Evolutionary conservation across 1,140 invertebrate genomes (phyloP).

Genomic region (Ips nitidus): DNA sequence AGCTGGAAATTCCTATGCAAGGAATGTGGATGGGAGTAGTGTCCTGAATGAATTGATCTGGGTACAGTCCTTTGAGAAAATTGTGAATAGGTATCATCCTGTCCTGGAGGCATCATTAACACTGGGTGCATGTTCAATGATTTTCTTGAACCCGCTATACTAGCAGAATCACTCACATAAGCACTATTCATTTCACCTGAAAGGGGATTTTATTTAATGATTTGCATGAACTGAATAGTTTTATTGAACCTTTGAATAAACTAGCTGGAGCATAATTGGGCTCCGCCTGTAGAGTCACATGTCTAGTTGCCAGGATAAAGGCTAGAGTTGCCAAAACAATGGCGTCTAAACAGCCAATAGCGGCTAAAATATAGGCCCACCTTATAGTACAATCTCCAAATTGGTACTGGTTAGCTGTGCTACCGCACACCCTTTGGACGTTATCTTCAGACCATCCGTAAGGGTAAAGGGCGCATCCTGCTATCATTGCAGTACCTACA

Average conservation of each 20-base stretch:
- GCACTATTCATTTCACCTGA: conserved; percentile 85
- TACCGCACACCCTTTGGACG: conserved; percentile 84
- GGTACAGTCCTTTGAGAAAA: conserved; percentile 68
- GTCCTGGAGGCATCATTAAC: conserved; percentile 70
- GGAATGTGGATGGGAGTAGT: conserved; percentile 49
- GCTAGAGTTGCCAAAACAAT: conserved; percentile 86
- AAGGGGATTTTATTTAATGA: conserved; percentile 33
- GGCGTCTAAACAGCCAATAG: conserved; percentile 90
- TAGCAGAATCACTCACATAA: conserved; percentile 78
- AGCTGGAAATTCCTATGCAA: conserved; percentile 49
- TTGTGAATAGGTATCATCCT: conserved; percentile 71
- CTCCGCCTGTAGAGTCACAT: conserved; percentile 81
- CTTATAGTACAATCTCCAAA: conserved; percentile 83
- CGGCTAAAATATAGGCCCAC: conserved; percentile 93
- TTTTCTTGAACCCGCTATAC: conserved; percentile 79
- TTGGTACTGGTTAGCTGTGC: conserved; percentile 70
- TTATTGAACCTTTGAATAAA: conserved; percentile 62
- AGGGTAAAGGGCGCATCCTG: conserved; percentile 87
- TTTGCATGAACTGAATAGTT: background rate
- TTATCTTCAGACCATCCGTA: conserved; percentile 85
- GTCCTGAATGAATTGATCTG: conserved; percentile 48
- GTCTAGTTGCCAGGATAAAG: conserved; percentile 89
- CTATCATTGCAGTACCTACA: conserved; percentile 73
- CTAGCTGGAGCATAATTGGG: conserved; percentile 65
- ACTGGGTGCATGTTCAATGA: conserved; percentile 85